Conservation (phyloP, 2,113 vertebrate genomes). For the Tachycineta bicolor region DNA sequence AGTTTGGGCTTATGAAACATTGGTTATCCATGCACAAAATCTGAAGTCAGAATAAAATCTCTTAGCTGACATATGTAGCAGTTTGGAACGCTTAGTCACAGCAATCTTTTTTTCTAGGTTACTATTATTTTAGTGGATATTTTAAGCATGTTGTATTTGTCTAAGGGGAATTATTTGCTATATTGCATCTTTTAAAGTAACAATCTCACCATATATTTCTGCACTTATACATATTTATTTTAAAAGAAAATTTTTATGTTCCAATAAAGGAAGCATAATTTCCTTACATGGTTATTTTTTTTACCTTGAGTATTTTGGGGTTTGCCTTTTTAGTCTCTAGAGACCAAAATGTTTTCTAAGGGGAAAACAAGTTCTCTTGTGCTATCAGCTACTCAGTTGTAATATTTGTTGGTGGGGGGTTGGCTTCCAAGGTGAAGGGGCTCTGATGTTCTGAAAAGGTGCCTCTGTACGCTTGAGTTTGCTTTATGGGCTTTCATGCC, state of each 20-base stretch:
- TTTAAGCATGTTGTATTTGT: not conserved
- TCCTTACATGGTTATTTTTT: not conserved
- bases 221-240: not conserved
- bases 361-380: not conserved
- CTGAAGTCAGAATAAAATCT: not conserved
- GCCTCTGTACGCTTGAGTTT: not conserved
- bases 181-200: not conserved
- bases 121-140: not conserved
- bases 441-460: not conserved
- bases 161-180: not conserved
- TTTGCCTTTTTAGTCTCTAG: not conserved
- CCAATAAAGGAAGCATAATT: not conserved
- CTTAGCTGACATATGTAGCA: not conserved
- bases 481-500: not conserved
- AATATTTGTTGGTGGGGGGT: not conserved
- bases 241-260: not conserved
- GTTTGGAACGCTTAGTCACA: not conserved
- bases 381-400: not conserved
- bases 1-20: accelerated
- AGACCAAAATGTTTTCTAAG: not conserved
- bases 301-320: not conserved
- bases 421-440: not conserved
- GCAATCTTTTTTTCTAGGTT: not conserved
- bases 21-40: not conserved
- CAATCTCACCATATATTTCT: not conserved